Base-by-base conservation (phyloP, 1,140 invertebrate species). In the Cataglyphis hispanica region DNA sequence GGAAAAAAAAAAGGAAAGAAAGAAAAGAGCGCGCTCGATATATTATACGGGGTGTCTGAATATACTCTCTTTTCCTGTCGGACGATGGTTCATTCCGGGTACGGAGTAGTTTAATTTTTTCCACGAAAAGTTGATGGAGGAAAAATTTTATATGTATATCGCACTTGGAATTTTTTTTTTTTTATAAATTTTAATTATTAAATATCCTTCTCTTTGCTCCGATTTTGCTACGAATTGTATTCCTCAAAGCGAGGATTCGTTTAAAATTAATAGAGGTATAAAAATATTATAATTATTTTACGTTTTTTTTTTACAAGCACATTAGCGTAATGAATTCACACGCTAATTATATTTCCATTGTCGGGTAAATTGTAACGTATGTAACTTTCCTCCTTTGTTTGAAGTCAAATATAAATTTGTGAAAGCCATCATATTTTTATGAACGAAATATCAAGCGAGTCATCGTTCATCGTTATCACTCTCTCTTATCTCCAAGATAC, bases 1-100 rank as follows among this genome's bases (percentile, higher is more conserved):
- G 31, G 31, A 31, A 31, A 31, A 31, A 31, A 31, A 31, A 31
- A 31, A 31, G 3, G 3, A 3, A 31, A n/a, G 74, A 83, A 80
- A 69, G 67, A 81, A 72, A 72, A 34, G 67, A 72, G 37, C 67
- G 56, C 78, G 78, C 67, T 83, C 78, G 67, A 83, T 83, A 83
- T 74, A 61, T 83, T 83, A 56, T 83, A 83, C 78, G 60, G 78
- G 78, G 78, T 83, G 78, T 83, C 67, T 22, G 67, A 66, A 69
- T 60, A 67, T 34, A 56, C 40, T 56, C 40, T 56, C 46, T 37
- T 80, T 80, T 31, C 76, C 56, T 40, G 76, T 27, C 2, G n/a
- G 5, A 1, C 43, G 43, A 31, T 67, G 22, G 34, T 37, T n/a
- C n/a, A n/a, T 60, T 72, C 37, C 11, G 37, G 46, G 60, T 46